These are phyloP conservation scores for Brachystomella parvula DNA, from an alignment of 1,140 invertebrate genomes.

Conservation along the genomic window DNA sequence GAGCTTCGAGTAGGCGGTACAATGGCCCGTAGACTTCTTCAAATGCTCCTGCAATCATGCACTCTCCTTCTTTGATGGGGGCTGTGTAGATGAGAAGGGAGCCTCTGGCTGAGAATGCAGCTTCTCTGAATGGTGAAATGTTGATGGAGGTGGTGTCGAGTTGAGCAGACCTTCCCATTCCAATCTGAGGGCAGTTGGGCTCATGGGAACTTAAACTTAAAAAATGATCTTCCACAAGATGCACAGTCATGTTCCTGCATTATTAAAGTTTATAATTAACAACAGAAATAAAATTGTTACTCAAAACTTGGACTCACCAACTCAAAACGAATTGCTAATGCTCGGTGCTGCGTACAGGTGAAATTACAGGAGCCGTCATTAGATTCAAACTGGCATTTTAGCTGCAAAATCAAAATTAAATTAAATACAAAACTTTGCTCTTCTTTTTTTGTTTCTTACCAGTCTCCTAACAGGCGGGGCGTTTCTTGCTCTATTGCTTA, in stretches of 20 bases:
- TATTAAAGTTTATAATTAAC: neutral
- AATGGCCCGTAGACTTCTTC: neutral
- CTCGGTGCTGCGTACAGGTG: neutral
- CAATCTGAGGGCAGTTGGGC: neutral
- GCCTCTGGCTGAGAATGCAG: neutral
- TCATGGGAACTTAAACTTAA: neutral
- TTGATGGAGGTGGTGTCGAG: neutral
- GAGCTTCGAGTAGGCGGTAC: neutral
- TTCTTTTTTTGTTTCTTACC: neutral
- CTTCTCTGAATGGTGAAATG: neutral
- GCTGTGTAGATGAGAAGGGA: neutral
- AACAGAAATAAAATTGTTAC: neutral
- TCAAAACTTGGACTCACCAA: neutral
- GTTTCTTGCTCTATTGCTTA: no score
- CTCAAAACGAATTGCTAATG: neutral
- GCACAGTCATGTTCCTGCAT: neutral
- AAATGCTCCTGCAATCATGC: neutral
- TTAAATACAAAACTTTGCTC: neutral
- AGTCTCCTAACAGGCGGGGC: neutral
- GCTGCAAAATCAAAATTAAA: neutral
- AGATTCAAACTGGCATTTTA: neutral
- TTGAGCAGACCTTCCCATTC: neutral
- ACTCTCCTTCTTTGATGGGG: neutral
- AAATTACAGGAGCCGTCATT: no score
- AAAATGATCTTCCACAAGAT: slow-evolving; percentile 2